Evolutionary conservation across 2,113 vertebrate genomes (phyloP), one percentile per base, ranked within the genome.

Genomic region (Thunnus thynnus): DNA sequence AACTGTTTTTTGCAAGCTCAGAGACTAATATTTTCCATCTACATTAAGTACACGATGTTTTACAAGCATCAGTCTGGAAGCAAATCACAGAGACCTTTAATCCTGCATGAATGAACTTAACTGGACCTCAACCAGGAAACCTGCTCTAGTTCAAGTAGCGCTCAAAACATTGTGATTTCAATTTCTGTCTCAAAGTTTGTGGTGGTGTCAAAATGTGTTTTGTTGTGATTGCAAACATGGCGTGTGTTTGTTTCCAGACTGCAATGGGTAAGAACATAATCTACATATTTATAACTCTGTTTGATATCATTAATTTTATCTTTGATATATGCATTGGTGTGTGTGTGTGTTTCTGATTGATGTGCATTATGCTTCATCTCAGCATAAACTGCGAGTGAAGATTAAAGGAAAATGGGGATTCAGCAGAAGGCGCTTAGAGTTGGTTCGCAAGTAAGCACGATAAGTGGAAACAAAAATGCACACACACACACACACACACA

Each of bases 311-410:
- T 89, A 90, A 91, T 89, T 91, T 91, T 64, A 91, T 90, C 88
- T 91, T 89, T 91, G 89, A 91, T 93, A 86, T 88, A 87, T 80
- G 63, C 83, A 87, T 86, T 78, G 62, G 80, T 92, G 85, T 89
- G 87, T 86, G 86, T 65, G 67, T 70, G 80, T 74, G 52, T 78
- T 84, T 86, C 78, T 89, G 93, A 92, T 93, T 92, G 93, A 94
- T 94, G 91, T 93, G 85, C 92, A 91, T 93, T 90, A 91, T 91
- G 88, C 89, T 89, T 88, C 91, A 89, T 89, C 92, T 94, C 93
- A 91, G 92, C 90, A 92, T 77, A 91, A 93, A 92, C 82, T 82
- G 70, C 13, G 46, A 85, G 77, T 56, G 78, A 90, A 92, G 89
- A 93, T 93, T 92, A 92, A 88, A 93, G 80, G 83, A 90, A 93